A percentile compares a stretch with the other conserved stretches of the same genome.
Conservation (phyloP, 2,888 invertebrate genomes). For the Ophraella communa region DNA sequence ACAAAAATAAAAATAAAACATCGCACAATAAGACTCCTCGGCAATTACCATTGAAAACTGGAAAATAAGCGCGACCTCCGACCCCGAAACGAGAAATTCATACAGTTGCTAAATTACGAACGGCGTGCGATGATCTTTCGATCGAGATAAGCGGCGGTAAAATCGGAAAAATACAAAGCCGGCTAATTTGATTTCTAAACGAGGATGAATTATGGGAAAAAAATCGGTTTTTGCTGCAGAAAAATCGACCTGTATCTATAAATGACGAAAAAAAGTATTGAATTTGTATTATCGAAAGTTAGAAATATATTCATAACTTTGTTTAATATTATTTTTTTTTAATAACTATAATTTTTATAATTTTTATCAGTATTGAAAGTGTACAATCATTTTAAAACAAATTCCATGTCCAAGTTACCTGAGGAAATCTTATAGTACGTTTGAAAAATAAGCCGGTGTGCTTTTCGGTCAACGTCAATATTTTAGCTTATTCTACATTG, state of each 20-base stretch:
- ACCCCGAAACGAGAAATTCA: conserved; percentile 20
- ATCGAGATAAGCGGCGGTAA: conserved; percentile 34
- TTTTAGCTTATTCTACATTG: too few species aligned
- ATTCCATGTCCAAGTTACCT: too few species aligned
- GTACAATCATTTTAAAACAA: too few species aligned
- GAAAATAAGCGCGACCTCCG: conserved; percentile 32
- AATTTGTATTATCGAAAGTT: too few species aligned
- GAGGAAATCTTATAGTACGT: too few species aligned
- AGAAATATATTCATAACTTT: too few species aligned
- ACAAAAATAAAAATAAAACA: not conserved
- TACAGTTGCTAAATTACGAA: conserved; percentile 38
- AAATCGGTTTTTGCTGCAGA: too few species aligned
- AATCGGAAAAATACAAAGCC: conserved; percentile 30
- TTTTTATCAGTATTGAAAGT: too few species aligned
- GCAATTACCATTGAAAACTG: conserved; percentile 28
- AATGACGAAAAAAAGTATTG: not conserved
- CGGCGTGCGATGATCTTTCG: conserved; percentile 32
- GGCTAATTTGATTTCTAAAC: conserved; percentile 34
- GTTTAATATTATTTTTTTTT: too few species aligned
- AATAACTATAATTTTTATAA: too few species aligned
- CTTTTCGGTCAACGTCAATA: too few species aligned
- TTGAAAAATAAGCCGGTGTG: too few species aligned
- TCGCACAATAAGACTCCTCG: conserved; percentile 17
- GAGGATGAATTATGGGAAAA: not conserved
- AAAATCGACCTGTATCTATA: not conserved